Evolutionary conservation across 2,797 vertebrate species (phyloP).

Genomic region (Lithobates pipiens): DNA sequence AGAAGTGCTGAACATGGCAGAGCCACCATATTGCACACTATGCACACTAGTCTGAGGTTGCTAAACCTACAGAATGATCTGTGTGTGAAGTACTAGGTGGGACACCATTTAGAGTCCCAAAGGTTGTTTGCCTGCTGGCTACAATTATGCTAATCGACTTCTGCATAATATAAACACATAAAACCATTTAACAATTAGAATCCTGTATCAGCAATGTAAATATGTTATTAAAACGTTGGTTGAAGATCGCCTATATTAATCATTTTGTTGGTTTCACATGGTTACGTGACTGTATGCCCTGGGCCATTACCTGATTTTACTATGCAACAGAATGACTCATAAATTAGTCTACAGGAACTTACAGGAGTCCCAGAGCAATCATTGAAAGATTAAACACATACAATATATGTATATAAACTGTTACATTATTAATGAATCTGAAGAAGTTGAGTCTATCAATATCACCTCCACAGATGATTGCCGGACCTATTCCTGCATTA

Average conservation of each 20-base stretch:
- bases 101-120: not conserved
- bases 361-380: not conserved
- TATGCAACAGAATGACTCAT: not conserved
- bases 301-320: constrained; percentile 9
- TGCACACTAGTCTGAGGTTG: too few species aligned
- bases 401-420: not conserved
- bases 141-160: not conserved
- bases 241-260: not conserved
- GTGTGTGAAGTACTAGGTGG: not conserved
- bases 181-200: constrained; percentile 11
- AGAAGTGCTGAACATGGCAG: too few species aligned
- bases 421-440: constrained; percentile 3
- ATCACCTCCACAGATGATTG: not conserved
- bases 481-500: not conserved
- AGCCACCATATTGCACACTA: too few species aligned
- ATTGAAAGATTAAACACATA: not conserved
- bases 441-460: not conserved
- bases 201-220: constrained; percentile 9
- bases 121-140: constrained; percentile 7
- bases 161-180: not conserved
- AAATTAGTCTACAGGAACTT: constrained; percentile 10
- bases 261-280: not conserved
- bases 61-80: not conserved
- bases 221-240: not conserved
- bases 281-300: not conserved